Evolutionary conservation across 2,113 vertebrate genomes (phyloP), one percentile per base, ranked within the genome.

Genomic region (Herpailurus yagouaroundi): DNA sequence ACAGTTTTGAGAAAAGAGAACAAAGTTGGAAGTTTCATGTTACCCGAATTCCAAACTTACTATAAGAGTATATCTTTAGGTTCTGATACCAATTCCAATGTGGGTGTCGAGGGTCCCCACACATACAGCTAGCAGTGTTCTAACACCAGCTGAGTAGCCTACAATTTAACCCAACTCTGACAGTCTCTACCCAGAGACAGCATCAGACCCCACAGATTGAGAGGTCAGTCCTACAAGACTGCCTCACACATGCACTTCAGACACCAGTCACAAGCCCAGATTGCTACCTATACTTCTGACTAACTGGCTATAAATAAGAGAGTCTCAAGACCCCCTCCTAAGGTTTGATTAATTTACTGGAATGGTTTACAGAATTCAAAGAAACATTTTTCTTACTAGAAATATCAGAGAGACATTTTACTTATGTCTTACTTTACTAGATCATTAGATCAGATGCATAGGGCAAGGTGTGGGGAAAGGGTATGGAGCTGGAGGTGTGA

Each of bases 31-130:
- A 77, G 16, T 88, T 64, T 87, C 31, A 71, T 12, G 79, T 79
- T 64, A 82, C 29, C n/a, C 87, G 36, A 91, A 88, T 94, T 95
- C 25, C 15, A 93, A 91, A 81, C 33, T 64, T 96, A 57, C 1
- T 94, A 5, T 57, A 64, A 82, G 93, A 31, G 8, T 88, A 3
- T 50, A 33, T 77, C 74, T 77, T 77, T 77, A 33, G 27, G 29
- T 50, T 77, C 74, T 33, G 16, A 4, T 77, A 50, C 16, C 15
- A 50, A 33, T 77, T 31, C 29, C 45, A 50, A 3, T 50, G 45
- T 79, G 76, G 76, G 9, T 50, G 4, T 31, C 7, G 8, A 15
- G 16, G 9, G 76, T 66, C 45, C 76, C 15, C 7, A 33, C 8
- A 79, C 29, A 33, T 50, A 45, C 16, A 77, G 19, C 45, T 50